Conservation (phyloP, 1,140 invertebrate species). For the Brachionus plicatilis region DNA sequence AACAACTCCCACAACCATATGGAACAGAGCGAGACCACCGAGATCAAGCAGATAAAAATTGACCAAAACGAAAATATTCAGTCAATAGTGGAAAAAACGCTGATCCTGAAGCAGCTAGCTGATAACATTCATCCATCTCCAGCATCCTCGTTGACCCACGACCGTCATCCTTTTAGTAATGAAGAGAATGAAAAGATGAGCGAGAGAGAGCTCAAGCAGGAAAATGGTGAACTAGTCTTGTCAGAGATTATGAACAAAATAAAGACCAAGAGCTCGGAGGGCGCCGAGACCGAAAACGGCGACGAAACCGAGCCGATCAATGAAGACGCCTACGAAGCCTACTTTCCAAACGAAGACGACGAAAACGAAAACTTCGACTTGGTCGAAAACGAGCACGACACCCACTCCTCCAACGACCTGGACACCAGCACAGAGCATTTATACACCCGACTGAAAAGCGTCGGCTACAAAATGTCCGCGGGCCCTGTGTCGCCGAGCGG, state of each 20-base stretch:
- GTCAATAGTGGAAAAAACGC: not conserved
- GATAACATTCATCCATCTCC: not conserved
- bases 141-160: not conserved
- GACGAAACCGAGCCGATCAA: not conserved
- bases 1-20: not conserved
- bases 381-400: not conserved
- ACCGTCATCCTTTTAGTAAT: not conserved
- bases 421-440: not conserved
- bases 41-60: not conserved
- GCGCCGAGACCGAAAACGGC: not conserved
- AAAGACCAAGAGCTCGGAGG: not conserved
- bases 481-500: not conserved
- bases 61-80: not conserved
- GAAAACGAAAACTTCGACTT: conserved; percentile 3
- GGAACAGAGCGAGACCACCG: not conserved
- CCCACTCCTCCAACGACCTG: not conserved
- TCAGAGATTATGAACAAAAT: not conserved
- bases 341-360: not conserved
- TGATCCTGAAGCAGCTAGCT: not conserved
- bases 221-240: not conserved
- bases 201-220: not conserved
- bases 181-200: conserved; percentile 2
- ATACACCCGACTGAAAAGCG: not conserved
- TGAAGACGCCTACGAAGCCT: not conserved
- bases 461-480: not conserved